phyloP scores from a whole-genome alignment of 2,797 vertebrate species.

The Tokudaia muenninki region DNA sequence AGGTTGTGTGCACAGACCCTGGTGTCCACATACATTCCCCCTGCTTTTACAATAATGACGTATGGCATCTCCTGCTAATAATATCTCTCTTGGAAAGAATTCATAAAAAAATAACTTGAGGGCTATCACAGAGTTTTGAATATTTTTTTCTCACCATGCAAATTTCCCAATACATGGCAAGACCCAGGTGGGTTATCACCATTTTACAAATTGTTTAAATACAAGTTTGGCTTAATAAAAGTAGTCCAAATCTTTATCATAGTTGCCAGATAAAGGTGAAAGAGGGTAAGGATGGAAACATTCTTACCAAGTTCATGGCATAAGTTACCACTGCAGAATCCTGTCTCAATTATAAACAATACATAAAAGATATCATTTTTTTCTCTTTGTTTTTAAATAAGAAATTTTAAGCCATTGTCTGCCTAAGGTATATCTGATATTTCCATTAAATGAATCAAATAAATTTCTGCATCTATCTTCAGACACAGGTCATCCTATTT shows the following conservation, averaged over 20 bases:
- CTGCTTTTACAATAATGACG: not conserved
- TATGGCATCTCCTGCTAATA: not conserved
- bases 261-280: not conserved
- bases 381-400: not conserved
- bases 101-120: constrained; percentile 31
- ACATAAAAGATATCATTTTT: not conserved
- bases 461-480: not conserved
- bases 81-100: not conserved
- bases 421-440: not conserved
- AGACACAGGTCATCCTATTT: not conserved
- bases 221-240: constrained; percentile 42
- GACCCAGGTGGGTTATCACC: not conserved
- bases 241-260: not conserved
- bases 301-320: not conserved
- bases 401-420: not conserved
- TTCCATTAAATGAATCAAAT: not conserved
- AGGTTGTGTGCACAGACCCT: not conserved
- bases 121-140: not conserved
- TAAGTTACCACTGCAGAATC: constrained; percentile 6
- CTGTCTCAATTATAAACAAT: not conserved
- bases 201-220: constrained; percentile 10
- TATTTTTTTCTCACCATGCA: constrained; percentile 18
- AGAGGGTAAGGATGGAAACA: constrained; percentile 56
- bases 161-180: constrained; percentile 31
- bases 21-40: not conserved